Evolutionary conservation across 2,113 vertebrate species (phyloP), one percentile per base, ranked within the genome.

Genomic region (Balaeniceps rex): DNA sequence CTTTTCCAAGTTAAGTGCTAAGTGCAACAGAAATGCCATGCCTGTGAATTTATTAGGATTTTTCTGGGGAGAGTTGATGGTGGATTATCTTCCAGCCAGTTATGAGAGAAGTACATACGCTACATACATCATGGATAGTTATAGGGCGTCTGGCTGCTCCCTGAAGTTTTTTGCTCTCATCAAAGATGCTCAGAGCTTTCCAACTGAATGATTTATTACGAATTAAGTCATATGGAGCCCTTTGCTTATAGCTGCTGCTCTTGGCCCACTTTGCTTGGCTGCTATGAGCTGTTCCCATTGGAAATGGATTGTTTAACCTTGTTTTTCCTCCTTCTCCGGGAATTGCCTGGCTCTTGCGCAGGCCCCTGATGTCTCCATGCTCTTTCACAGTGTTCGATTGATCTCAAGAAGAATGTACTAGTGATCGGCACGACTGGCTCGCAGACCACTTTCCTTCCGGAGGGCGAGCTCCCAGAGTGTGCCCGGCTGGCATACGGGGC

Each of bases 341-440:
- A 60, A 8, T 2, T 2, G 2, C 5, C 18, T 34, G 63, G 19
- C 46, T 77, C 38, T 86, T 10, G 24, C 0, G 0, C 61, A 47
- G 51, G 31, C 44, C 52, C 28, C 87, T 94, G 84, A 82, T 4
- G 15, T 78, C 57, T 76, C 17, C 0, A 9, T 93, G 86, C 52
- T 96, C 82, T 63, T 55, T 61, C 60, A 5, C 94, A 99, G 99
- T 99, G 99, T 95, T 99, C 99, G 1, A 99, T 99, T 25, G 99
- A 99, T 97, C 98, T 99, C 97, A 99, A 99, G 98, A 99, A 99
- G 97, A 99, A 98, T 4, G 98, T 99, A 6, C 98, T 99, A 4
- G 98, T 99, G 83, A 99, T 99, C 1, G 99, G 99, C 97, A 99
- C 99, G 6, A 99, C 99, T 0, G 99, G 99, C 87, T 99, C 99